Evolutionary conservation across 2,797 vertebrate genomes (phyloP), one percentile per base, ranked within the genome.

Genomic region (Crax fasciolata): DNA sequence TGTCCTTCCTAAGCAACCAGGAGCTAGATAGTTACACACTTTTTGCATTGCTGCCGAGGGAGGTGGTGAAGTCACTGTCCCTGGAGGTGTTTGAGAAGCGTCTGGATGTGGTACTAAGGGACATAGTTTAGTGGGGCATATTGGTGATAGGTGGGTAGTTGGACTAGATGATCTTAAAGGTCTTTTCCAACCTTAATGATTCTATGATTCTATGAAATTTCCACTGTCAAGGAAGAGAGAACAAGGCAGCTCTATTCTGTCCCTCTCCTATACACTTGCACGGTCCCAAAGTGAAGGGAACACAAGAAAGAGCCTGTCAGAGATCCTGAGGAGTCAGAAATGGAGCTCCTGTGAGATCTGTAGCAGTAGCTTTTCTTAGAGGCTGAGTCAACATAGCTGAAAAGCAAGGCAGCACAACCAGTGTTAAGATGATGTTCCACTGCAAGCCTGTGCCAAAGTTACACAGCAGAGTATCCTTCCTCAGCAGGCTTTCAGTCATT

Each of bases 361-460:
- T 43, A 59, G 61, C 52, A 25, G 68, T 23, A 93, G 86, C 48
- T 95, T 94, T 97, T 88, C 88, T 89, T 92, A 77, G 77, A 57
- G 55, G 84, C 52, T 4, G 7, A 95, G 38, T 82, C 80, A 93
- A 27, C 2, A 3, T 12, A 82, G 55, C 30, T 70, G 57, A 68
- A 94, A 90, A 73, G 41, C 2, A 3, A 87, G 62, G 70, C 82
- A 68, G 38, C 2, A 24, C 0, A 7, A 58, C 2, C 7, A 54
- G 58, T 10, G n/a, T 83, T 58, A 58, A 72, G n/a, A 78, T 15
- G 46, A 81, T 55, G 51, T 32, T 35, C 62, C 46, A 55, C 17
- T 59, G 63, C 48, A 70, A 57, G 1, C 12, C 38, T 79, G 21
- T 71, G 61, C 65, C 0, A 0, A 82, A 87, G 63, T 24, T 88